phyloP scores from a whole-genome alignment of 2,797 vertebrate genomes.

The Epinephelus awoara region DNA sequence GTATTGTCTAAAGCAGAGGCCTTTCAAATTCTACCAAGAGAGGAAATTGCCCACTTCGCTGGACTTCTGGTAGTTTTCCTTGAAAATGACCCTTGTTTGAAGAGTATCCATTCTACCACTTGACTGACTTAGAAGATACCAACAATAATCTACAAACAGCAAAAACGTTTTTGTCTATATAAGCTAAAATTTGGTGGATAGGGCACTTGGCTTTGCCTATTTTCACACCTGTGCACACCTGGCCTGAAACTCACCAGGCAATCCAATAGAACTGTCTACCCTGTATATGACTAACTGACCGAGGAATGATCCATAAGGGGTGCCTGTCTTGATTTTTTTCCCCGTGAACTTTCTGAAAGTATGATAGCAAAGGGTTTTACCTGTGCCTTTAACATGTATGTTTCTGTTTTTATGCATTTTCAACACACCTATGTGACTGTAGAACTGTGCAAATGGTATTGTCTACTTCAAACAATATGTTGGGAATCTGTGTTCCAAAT shows the following conservation, averaged over 20 bases:
- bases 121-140: not conserved
- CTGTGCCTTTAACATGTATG: not conserved
- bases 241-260: not conserved
- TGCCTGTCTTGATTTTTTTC: not conserved
- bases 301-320: not conserved
- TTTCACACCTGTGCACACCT: conserved; percentile 1
- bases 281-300: not conserved
- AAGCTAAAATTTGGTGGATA: conserved; percentile 7
- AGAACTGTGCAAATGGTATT: not conserved
- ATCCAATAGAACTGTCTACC: too few species aligned
- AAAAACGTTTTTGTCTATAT: not conserved
- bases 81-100: not conserved
- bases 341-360: not conserved
- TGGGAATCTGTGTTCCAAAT: not conserved
- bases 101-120: not conserved
- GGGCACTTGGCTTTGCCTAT: too few species aligned
- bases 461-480: not conserved
- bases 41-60: not conserved
- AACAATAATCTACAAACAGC: not conserved
- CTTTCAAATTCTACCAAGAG: not conserved
- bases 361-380: not conserved
- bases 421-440: not conserved
- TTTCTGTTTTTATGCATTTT: not conserved
- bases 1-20: not conserved
- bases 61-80: not conserved